A percentile compares a stretch with the other conserved stretches of the same genome.
Conservation (phyloP, 1,140 invertebrate genomes). For the Cataglyphis hispanica region DNA sequence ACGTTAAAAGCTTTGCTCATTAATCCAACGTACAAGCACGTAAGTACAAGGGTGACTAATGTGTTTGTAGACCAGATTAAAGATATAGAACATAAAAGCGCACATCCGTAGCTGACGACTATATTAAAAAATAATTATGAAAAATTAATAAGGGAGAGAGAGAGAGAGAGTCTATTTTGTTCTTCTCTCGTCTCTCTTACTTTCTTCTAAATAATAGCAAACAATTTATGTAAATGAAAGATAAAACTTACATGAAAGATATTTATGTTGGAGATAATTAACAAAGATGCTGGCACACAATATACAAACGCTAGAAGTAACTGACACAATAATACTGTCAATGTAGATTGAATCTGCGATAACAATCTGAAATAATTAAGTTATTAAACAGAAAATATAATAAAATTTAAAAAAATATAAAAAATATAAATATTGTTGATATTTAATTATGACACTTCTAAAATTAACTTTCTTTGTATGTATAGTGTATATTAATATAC, state of each 20-base stretch:
- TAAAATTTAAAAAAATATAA: neutral
- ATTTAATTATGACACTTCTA: neutral
- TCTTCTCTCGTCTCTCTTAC: no score
- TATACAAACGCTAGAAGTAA: slow-evolving; percentile 63
- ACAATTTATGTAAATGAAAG: neutral
- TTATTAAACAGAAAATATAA: neutral
- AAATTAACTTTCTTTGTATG: neutral
- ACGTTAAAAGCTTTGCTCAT: slow-evolving; percentile 86
- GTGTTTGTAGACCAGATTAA: slow-evolving; percentile 81
- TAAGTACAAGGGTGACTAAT: slow-evolving; percentile 82
- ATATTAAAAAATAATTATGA: neutral
- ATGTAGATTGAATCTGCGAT: slow-evolving; percentile 73
- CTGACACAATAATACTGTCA: slow-evolving; percentile 74
- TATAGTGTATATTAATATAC: neutral
- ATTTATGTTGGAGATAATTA: slow-evolving; percentile 75
- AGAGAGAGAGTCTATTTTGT: no score
- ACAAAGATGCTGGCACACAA: slow-evolving; percentile 74
- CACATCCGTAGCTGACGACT: slow-evolving; percentile 56
- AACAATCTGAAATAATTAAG: slow-evolving; percentile 67
- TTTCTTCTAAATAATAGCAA: neutral
- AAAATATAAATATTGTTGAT: slow-evolving; percentile 7
- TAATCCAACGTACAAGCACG: slow-evolving; percentile 87
- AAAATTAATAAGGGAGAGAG: slow-evolving; percentile 14
- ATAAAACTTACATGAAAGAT: slow-evolving; percentile 79
- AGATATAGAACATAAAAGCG: slow-evolving; percentile 56